Evolutionary conservation across 2,888 invertebrate species (phyloP), one percentile per base, ranked within the genome.

Genomic region (Parelbella ahira): DNA sequence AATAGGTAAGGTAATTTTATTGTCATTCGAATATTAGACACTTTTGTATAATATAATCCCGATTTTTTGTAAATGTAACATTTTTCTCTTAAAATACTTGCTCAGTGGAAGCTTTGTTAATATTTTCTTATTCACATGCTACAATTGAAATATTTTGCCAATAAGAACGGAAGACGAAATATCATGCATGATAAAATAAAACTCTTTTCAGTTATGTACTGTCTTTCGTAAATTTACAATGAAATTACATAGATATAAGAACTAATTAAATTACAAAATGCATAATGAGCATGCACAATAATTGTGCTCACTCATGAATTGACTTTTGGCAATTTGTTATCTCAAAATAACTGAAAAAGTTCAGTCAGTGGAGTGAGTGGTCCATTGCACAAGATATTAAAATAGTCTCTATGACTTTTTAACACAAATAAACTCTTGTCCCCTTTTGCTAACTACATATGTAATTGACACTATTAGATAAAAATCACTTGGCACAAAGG

Each of bases 401-500:
- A 70, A 76, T 71, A 70, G 68, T 73, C 67, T 71, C 64, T 75
- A 76, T 66, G 64, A 75, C 60, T 66, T 69, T 62, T 69, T 63
- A 76, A 82, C 75, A 78, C 74, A 65, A 69, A 75, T 79, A 79
- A 73, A 79, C 66, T 80, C 71, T 73, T 63, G 65, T 72, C 68
- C 68, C 41, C 51, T 54, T 68, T 76, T 63, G 66, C 75, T 82
- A 83, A 75, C 73, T 82, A 81, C 62, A 25, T 65, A 71, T 60
- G 67, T 83, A 86, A 84, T 86, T 87, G 84, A 87, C 83, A 80
- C 84, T 87, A 81, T 77, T 72, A 71, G 65, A 68, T 74, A 76
- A 76, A 72, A 81, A 86, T 86, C 86, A 86, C 87, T 86, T 84
- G 87, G 87, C 87, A 87, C 87, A 77, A 86, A 83, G 87, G 87